These are phyloP conservation scores for Aphelinus certus DNA, from an alignment of 1,140 invertebrate genomes.

Conservation along the genomic window DNA sequence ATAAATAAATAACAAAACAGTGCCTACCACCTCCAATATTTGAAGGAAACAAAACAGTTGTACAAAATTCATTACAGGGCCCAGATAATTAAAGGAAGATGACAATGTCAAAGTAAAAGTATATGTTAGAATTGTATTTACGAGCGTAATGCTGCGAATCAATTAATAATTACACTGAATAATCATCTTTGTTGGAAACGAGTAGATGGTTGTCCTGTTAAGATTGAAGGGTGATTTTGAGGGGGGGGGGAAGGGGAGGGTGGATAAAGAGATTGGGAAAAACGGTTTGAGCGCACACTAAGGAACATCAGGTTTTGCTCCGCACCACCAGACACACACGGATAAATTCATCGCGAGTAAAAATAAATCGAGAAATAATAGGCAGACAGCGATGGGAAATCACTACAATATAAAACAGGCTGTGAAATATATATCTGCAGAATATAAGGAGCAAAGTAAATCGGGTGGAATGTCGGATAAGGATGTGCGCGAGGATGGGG, in stretches of 20 bases:
- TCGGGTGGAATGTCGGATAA: conserved; percentile 37
- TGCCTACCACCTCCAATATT: conserved; percentile 58
- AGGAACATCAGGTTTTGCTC: conserved; percentile 15
- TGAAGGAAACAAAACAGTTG: conserved; percentile 52
- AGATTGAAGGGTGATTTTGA: too few species aligned
- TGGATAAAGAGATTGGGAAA: too few species aligned
- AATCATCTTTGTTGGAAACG: conserved; percentile 44
- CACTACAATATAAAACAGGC: conserved; percentile 45
- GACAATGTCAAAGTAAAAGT: conserved; percentile 41
- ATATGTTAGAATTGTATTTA: conserved; percentile 54
- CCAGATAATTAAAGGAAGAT: conserved; percentile 48
- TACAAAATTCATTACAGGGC: conserved; percentile 65
- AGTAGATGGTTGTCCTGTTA: conserved; percentile 27
- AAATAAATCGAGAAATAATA: conserved; percentile 9
- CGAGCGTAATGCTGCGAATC: conserved; percentile 42
- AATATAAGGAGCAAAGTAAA: conserved; percentile 29
- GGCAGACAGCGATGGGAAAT: conserved; percentile 22
- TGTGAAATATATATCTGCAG: conserved; percentile 49
- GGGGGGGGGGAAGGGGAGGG: too few species aligned
- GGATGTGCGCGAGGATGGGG: conserved; percentile 35
- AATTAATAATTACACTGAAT: conserved; percentile 43
- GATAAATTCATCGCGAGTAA: not conserved
- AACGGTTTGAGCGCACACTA: too few species aligned
- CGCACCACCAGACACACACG: not conserved
- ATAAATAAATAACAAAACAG: conserved; percentile 54